Base-by-base conservation (phyloP, 37 sponge, comb jelly and placozoan genomes). In the Beroe ovata region DNA sequence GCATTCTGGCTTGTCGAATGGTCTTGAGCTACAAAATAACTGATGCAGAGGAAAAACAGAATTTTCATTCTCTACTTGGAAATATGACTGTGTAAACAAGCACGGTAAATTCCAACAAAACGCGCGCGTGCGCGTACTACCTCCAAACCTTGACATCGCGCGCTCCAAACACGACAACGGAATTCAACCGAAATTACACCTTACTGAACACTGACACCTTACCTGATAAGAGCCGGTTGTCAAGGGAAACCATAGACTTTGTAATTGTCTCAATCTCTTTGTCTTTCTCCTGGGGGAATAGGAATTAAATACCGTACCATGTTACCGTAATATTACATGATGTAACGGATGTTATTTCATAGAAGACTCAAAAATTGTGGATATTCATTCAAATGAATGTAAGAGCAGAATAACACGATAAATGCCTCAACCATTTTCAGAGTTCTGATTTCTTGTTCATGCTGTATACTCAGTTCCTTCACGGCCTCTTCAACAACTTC, bases 401-500 rank as follows among this genome's bases (percentile, higher is more conserved):
- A n/a, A n/a, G n/a, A n/a, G n/a, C n/a, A n/a, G n/a, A n/a, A n/a
- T n/a, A n/a, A n/a, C n/a, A n/a, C n/a, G n/a, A n/a, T n/a, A n/a
- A n/a, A n/a, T n/a, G n/a, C n/a, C n/a, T n/a, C n/a, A n/a, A n/a
- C n/a, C n/a, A n/a, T n/a, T 3, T 36, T 77, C 0, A 77, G 22
- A 1, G 84, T 28, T n/a, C 3, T 42, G 2, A 77, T 40, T 25
- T 77, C 84, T 35, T 77, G 22, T 41, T 77, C 84, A 41, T 77
- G 84, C 28, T 77, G 84, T 1, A 42, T 21, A n/a, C 54, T 77
- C 1, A 77, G 54, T 35, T 77, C 84, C 28, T 40, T 77, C 6
- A 77, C 84, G 4, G 84, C 54, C 28, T 77, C 84, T 29, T 77
- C 84, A 1, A 77, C 84, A 0, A 77, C 84, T 25, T 77, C 84